Evolutionary conservation across 2,113 vertebrate species (phyloP), one percentile per base, ranked within the genome.

Genomic region (Jaculus jaculus): DNA sequence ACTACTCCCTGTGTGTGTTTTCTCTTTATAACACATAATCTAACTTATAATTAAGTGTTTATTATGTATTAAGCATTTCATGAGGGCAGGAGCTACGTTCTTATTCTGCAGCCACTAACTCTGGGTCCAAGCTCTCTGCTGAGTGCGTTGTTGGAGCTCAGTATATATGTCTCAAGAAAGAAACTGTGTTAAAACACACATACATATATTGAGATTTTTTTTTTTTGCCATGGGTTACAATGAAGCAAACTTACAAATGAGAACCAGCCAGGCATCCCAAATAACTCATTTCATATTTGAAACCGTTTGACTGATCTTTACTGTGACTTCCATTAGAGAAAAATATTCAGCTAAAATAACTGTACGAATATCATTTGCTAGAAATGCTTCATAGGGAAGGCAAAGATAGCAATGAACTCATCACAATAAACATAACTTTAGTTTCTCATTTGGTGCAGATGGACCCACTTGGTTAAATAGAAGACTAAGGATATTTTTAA

Each of bases 271-370:
- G 32, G 63, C 7, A 3, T 84, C 65, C 26, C 78, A 86, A 65
- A n/a, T 58, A 58, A 78, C 69, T 78, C 32, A 69, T 68, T 51
- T 87, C 54, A 32, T 71, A 72, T 71, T 92, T 91, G 60, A 93
- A 89, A 66, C 18, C 61, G 92, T 73, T 83, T 84, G 51, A 71
- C 42, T 47, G 34, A 82, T 11, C 20, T 24, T 32, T 78, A 51
- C 39, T 77, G 86, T 42, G 3, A 73, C 60, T 87, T 90, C 42
- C 42, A 84, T 73, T 63, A 79, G 39, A 84, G 87, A 72, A 95
- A 93, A 89, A 88, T 71, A 69, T n/a, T 68, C 66, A 54, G 82
- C 65, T 87, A 71, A 83, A 91, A 89, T 60, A 73, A 83, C 21
- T 63, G 4, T 47, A 47, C 2, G 66, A 80, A 34, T 90, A 83